Evolutionary conservation across 1,140 invertebrate genomes (phyloP).

Genomic region (Hylyphantes graminicola): DNA sequence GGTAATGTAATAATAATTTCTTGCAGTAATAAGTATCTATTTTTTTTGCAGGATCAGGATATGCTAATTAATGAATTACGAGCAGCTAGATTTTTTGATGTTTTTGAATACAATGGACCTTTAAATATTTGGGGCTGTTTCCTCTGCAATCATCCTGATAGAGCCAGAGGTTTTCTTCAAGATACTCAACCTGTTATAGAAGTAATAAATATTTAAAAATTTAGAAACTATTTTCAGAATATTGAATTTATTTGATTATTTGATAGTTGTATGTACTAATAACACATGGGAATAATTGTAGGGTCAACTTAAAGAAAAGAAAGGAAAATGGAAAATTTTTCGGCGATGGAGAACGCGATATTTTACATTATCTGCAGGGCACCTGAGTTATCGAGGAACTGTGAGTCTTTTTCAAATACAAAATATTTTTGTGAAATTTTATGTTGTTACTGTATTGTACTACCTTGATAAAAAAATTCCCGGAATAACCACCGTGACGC

Average conservation of each 20-base stretch:
- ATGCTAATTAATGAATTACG: constrained; percentile 87
- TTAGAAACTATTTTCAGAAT: constrained; percentile 1
- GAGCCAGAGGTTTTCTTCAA: constrained; percentile 82
- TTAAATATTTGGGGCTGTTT: constrained; percentile 84
- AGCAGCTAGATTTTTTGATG: constrained; percentile 89
- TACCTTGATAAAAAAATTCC: too few species aligned
- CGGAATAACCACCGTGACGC: too few species aligned
- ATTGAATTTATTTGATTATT: background rate
- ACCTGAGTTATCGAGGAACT: constrained; percentile 87
- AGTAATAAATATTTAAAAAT: constrained; percentile 62
- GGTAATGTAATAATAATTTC: too few species aligned
- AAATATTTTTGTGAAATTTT: too few species aligned
- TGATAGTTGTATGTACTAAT: background rate
- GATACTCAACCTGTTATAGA: constrained; percentile 70
- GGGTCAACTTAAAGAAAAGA: constrained; percentile 95
- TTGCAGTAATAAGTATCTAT: too few species aligned
- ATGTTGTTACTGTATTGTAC: too few species aligned
- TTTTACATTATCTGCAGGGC: constrained; percentile 91
- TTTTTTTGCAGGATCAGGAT: constrained; percentile 79
- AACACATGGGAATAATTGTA: constrained; percentile 68
- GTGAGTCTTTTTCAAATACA: constrained; percentile 70
- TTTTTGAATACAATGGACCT: constrained; percentile 82
- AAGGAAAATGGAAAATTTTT: constrained; percentile 91
- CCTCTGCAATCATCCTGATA: constrained; percentile 90
- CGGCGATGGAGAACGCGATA: constrained; percentile 91